phyloP scores from a whole-genome alignment of 1,140 invertebrate species.

The Andrena cerasifolii region DNA sequence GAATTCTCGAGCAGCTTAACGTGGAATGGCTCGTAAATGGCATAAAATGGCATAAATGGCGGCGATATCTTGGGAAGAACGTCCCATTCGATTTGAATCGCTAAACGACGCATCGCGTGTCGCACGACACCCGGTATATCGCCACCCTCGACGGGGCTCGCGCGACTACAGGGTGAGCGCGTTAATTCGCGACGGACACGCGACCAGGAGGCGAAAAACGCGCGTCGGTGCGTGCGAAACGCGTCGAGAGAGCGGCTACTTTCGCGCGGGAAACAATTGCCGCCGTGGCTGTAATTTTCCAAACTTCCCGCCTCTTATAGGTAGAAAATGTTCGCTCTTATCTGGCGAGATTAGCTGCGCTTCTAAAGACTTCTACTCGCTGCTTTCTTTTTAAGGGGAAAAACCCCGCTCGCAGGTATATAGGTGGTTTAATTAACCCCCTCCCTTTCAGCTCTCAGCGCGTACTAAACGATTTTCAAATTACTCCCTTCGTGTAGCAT shows the following conservation, averaged over 20 bases:
- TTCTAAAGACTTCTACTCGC: too few relatives aligned
- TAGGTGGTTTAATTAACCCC: not conserved
- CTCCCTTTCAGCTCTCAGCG: not conserved
- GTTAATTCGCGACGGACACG: constrained; percentile 28
- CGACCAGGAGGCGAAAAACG: not conserved
- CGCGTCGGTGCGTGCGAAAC: not conserved
- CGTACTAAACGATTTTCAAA: not conserved
- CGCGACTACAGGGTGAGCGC: not conserved
- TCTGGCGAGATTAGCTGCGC: too few relatives aligned
- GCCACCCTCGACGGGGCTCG: not conserved
- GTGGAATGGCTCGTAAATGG: not conserved
- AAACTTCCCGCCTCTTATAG: too few relatives aligned
- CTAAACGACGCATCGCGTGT: constrained; percentile 51
- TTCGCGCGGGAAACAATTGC: not conserved
- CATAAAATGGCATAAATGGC: not conserved
- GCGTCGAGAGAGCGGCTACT: too few relatives aligned
- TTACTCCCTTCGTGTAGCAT: not conserved
- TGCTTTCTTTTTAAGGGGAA: too few relatives aligned
- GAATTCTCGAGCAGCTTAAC: not conserved
- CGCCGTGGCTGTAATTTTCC: too few relatives aligned
- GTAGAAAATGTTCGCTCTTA: too few relatives aligned
- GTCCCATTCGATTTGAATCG: constrained; percentile 6
- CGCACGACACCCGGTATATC: constrained; percentile 45
- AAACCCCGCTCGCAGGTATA: too few relatives aligned
- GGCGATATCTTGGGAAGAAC: constrained; percentile 8